Conservation (phyloP, 2,888 invertebrate genomes). For the Drosophila koepferae region DNA sequence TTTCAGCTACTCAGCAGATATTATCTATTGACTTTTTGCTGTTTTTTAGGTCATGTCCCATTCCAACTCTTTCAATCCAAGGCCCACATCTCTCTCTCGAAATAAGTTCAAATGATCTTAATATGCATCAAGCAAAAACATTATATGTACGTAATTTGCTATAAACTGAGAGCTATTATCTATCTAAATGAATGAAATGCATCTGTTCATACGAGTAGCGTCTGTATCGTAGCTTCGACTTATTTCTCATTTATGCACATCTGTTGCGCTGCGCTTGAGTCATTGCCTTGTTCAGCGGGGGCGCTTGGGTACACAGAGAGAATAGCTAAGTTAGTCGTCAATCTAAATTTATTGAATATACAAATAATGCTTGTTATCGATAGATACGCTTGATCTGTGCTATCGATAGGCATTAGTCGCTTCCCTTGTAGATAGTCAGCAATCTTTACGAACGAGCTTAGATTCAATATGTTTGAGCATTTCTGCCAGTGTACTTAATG, state of each 20-base stretch:
- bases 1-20: background rate
- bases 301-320: conserved; percentile 9
- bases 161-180: conserved; percentile 2
- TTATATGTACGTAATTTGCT: background rate
- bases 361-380: background rate
- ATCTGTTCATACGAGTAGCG: conserved; percentile 16
- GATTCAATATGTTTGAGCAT: background rate
- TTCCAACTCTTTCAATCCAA: background rate
- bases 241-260: conserved; percentile 29
- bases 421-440: background rate
- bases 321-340: background rate
- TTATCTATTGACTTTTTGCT: no score
- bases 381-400: background rate
- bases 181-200: conserved; percentile 10
- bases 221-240: background rate
- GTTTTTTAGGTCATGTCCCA: background rate
- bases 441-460: background rate
- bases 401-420: background rate
- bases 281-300: conserved; percentile 1
- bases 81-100: no score
- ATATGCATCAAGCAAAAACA: background rate
- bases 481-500: conserved; percentile 26
- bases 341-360: background rate
- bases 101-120: background rate
- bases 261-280: conserved; percentile 25